A percentile compares a stretch with the other conserved stretches of the same genome.
Evolutionary conservation across 2,797 vertebrate species (phyloP).

Genomic region (Microtus obscurus): DNA sequence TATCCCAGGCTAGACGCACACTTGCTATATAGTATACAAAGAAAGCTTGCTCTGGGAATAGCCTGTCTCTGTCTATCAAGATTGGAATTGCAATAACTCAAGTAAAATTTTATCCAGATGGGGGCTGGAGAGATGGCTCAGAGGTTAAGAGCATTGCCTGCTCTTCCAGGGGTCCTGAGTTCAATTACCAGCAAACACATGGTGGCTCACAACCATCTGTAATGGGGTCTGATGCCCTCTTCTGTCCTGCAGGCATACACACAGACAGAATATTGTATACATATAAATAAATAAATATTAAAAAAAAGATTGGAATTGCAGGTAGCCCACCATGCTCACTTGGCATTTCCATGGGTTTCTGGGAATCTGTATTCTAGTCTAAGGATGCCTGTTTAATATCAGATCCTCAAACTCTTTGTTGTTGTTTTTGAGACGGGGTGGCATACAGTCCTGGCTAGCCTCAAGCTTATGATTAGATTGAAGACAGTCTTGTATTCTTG

Average conservation of each 20-base stretch:
- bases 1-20: background rate
- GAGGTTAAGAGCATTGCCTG: too few relatives aligned
- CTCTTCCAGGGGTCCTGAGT: too few relatives aligned
- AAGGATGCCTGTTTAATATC: background rate
- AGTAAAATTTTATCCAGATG: too few relatives aligned
- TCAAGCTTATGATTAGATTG: background rate
- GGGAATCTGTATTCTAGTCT: background rate
- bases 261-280: too few relatives aligned
- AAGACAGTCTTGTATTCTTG: background rate
- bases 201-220: too few relatives aligned
- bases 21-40: background rate
- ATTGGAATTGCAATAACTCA: background rate
- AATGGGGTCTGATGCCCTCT: too few relatives aligned
- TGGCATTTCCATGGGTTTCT: background rate
- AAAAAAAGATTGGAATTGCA: background rate
- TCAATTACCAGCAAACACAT: too few relatives aligned
- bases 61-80: background rate
- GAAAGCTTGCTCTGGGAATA: background rate
- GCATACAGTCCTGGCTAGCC: background rate
- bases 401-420: background rate
- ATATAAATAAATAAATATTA: too few relatives aligned
- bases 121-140: too few relatives aligned
- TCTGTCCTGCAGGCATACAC: too few relatives aligned
- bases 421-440: background rate
- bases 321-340: background rate